phyloP scores from a whole-genome alignment of 2,888 invertebrate species.

The Melikaiella ostensackeni region DNA sequence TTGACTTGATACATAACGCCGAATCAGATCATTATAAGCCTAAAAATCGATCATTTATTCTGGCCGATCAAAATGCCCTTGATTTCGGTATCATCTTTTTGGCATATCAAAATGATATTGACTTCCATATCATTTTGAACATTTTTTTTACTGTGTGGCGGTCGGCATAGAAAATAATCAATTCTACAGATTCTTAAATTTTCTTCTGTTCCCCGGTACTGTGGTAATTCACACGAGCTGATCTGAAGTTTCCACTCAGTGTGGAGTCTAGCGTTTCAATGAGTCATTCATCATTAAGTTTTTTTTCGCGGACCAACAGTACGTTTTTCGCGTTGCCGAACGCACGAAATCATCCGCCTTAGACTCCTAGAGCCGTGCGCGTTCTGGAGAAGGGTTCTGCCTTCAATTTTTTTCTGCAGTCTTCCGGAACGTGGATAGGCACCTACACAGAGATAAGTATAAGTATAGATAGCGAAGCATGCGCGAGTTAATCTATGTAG shows the following conservation, averaged over 20 bases:
- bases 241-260: slow-evolving; percentile 7
- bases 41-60: too few species aligned
- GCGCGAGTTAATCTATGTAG: slow-evolving; percentile 24
- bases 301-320: slow-evolving; percentile 22
- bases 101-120: too few species aligned
- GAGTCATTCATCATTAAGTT: slow-evolving; percentile 34
- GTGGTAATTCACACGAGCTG: slow-evolving; percentile 28
- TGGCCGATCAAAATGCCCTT: too few species aligned
- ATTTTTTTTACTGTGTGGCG: too few species aligned
- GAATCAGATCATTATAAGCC: too few species aligned
- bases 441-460: slow-evolving; percentile 15
- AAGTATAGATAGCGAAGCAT: not conserved
- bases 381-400: slow-evolving; percentile 26
- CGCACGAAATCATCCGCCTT: too few species aligned
- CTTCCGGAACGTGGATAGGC: slow-evolving; percentile 35
- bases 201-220: slow-evolving; percentile 16
- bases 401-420: slow-evolving; percentile 19
- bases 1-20: too few species aligned
- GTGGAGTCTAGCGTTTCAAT: slow-evolving; percentile 13
- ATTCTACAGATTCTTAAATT: not conserved
- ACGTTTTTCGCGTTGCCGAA: slow-evolving; percentile 28
- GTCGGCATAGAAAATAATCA: too few species aligned
- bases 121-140: too few species aligned
- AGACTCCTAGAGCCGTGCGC: too few species aligned
- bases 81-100: too few species aligned